Evolutionary conservation across 1,140 invertebrate species (phyloP), one percentile per base, ranked within the genome.

Genomic region (Neodiprion pinetum): DNA sequence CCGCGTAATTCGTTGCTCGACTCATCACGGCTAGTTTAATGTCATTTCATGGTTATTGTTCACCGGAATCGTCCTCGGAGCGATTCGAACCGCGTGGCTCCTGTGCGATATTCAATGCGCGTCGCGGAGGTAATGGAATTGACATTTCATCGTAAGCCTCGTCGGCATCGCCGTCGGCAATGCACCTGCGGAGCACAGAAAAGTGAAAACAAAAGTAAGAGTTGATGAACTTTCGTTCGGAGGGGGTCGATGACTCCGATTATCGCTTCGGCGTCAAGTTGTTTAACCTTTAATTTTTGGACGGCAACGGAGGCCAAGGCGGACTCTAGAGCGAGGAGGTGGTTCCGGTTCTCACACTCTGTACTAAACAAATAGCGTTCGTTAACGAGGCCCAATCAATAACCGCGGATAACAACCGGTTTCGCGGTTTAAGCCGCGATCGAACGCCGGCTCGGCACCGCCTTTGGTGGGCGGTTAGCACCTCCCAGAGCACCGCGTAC

Each of bases 11-110:
- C 86, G 84, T 86, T 82, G 83, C 84, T 86, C 86, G 86, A 88
- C 82, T 81, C 83, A 85, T 81, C 84, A 84, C 78, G 84, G 85
- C 81, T 88, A 86, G 86, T 88, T 88, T 86, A 81, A 86, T 79
- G 80, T 88, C 80, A 86, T 88, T 88, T 88, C 83, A 88, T 87
- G 86, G 82, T 87, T 80, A 88, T 87, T 87, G 86, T 87, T 82
- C 83, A 80, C 76, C 81, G 72, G 83, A 87, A 86, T 85, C n/a
- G 28, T 40, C 28, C 28, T 40, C 28, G 28, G 28, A 40, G 28
- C 28, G 1, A 40, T 40, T 40, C 28, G 28, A 17, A 61, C 53
- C 53, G n/a, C n/a, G 53, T 61, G 11, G 11, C n/a, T 61, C n/a
- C 53, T 40, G 11, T 40, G 53, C 53, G 53, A 61, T 61, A 17